Evolutionary conservation across 2,113 vertebrate genomes (phyloP), one percentile per base, ranked within the genome.

Genomic region (Symphodus melops): DNA sequence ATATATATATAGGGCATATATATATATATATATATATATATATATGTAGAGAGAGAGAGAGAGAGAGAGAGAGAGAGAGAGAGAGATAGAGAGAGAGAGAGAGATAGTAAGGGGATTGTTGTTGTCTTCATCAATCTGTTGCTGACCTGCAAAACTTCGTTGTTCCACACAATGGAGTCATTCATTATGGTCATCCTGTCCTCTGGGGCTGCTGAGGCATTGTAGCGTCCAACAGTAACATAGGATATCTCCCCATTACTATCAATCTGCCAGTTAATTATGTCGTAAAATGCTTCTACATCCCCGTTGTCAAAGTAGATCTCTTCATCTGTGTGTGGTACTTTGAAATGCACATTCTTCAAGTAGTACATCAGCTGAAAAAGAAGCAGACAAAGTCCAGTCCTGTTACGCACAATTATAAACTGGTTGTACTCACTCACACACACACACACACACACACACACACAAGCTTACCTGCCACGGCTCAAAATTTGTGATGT

Each of bases 351-450:
- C 37, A 96, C 63, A n/a, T 92, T 92, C 83, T 95, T 95, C 88
- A 96, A 19, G 82, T 96, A 96, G 73, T 89, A 94, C 95, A 95
- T 94, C 56, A 96, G 78, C 96, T 97, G n/a, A 17, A 19, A 13
- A 55, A 68, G 28, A 81, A 4, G 28, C 28, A 59, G 39, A 53
- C 16, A 8, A 10, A 53, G 61, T 0, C 28, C 0, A 33, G 17
- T 1, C 8, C 9, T 42, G 11, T 46, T 19, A 67, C 7, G 33
- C 28, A 28, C 4, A 23, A 12, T 16, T n/a, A 17, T 6, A 16
- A 3, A 51, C 56, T 5, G 5, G 9, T 21, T 42, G 44, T n/a
- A 44, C 17, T 28, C 36, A 37, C 23, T 17, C n/a, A 41, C 14
- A 54, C 8, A 28, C n/a, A 42, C 16, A 21, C 21, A 68, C 42